Evolutionary conservation across 1,140 invertebrate genomes (phyloP).

Genomic region (Hyles euphorbiae): DNA sequence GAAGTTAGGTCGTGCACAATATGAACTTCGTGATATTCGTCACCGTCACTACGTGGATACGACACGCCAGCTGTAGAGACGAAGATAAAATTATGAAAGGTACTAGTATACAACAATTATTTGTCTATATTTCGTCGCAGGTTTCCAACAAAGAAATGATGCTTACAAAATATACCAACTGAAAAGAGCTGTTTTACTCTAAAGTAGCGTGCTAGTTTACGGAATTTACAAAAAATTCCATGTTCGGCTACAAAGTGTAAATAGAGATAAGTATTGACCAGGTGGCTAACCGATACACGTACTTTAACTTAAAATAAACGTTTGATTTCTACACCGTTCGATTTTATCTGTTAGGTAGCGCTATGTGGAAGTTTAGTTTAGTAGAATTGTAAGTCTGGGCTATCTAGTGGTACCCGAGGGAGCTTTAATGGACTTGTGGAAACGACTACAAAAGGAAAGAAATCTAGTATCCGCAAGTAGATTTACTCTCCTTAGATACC

Average conservation of each 20-base stretch:
- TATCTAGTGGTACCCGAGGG: slow-evolving; percentile 40
- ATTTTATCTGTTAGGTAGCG: slow-evolving; percentile 23
- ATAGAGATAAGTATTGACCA: too few relatives aligned
- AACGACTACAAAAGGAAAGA: slow-evolving; percentile 45
- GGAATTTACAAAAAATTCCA: too few relatives aligned
- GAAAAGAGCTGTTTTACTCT: too few relatives aligned
- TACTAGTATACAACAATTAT: slow-evolving; percentile 16
- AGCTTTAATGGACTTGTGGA: slow-evolving; percentile 51
- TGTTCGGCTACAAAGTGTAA: too few relatives aligned
- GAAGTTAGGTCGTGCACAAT: slow-evolving; percentile 11
- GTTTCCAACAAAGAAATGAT: too few relatives aligned
- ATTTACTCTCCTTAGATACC: slow-evolving; percentile 41
- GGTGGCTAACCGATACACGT: neutral
- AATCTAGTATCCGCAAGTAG: slow-evolving; percentile 41
- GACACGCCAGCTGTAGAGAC: slow-evolving; percentile 38
- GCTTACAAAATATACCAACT: too few relatives aligned
- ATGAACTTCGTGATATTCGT: slow-evolving; percentile 10
- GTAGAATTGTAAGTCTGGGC: slow-evolving; percentile 38
- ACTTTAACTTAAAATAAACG: too few relatives aligned
- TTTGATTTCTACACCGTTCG: slow-evolving; percentile 1
- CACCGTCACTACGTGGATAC: slow-evolving; percentile 9
- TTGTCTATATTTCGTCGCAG: too few relatives aligned
- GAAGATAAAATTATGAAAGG: slow-evolving; percentile 66
- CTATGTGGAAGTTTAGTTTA: slow-evolving; percentile 33
- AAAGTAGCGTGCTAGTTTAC: too few relatives aligned